Percentiles rank a stretch among this genome's conserved stretches.
Conservation (phyloP, 1,140 invertebrate species). For the Leptonema lineaticorne region DNA sequence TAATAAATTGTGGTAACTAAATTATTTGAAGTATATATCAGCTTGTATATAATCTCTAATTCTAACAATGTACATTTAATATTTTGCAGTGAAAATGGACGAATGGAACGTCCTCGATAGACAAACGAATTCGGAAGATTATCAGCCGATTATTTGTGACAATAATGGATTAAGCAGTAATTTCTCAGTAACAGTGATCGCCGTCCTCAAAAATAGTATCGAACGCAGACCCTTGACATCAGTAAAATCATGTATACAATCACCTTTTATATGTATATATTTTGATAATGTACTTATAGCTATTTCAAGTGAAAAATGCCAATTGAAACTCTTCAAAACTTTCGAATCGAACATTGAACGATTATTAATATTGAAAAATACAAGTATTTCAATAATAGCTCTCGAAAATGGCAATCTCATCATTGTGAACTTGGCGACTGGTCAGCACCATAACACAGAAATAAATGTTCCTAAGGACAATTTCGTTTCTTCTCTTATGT, state of each 20-base stretch:
- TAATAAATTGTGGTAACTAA: too few species aligned
- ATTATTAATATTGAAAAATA: slow-evolving; percentile 19
- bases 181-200: slow-evolving; percentile 32
- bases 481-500: slow-evolving; percentile 11
- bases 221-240: neutral
- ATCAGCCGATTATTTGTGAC: slow-evolving; percentile 26
- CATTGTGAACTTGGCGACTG: slow-evolving; percentile 18
- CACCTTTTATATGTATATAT: slow-evolving; percentile 33
- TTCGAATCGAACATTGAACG: slow-evolving; percentile 30
- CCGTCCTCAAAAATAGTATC: slow-evolving; percentile 21
- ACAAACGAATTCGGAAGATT: slow-evolving; percentile 22
- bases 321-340: slow-evolving; percentile 31
- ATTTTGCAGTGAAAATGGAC: slow-evolving; percentile 9
- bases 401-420: slow-evolving; percentile 22
- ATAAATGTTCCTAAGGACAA: slow-evolving; percentile 20
- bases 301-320: slow-evolving; percentile 24
- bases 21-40: too few species aligned
- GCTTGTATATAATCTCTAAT: too few species aligned
- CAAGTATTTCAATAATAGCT: slow-evolving; percentile 12
- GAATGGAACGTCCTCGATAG: slow-evolving; percentile 35
- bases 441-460: neutral
- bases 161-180: slow-evolving; percentile 33
- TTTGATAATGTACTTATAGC: slow-evolving; percentile 31
- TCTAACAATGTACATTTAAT: too few species aligned
- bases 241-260: slow-evolving; percentile 18